Conservation (phyloP, 53 echinoderm and acorn worm species). For the Patiria pectinifera region DNA sequence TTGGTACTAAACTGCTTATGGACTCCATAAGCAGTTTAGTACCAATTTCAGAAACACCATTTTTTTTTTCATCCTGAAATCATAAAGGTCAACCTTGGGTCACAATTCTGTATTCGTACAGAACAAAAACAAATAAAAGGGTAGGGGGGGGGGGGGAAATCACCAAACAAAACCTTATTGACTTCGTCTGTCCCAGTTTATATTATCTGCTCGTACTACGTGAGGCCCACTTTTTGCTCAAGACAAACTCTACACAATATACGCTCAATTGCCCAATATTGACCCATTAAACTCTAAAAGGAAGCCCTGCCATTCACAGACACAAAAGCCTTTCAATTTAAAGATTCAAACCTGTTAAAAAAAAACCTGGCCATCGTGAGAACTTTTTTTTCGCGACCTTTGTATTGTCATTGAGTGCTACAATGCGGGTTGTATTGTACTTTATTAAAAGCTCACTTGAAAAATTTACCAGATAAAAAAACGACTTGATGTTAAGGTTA, state of each 20-base stretch:
- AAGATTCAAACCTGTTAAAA: not conserved
- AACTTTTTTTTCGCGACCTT: not conserved
- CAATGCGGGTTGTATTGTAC: not conserved
- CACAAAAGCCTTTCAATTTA: not conserved
- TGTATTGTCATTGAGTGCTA: not conserved
- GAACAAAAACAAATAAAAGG: not conserved
- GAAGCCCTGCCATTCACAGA: not conserved
- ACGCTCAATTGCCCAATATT: constrained; percentile 23
- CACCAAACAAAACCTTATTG: not conserved
- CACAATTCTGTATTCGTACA: not conserved
- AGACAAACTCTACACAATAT: not conserved
- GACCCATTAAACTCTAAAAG: constrained; percentile 33
- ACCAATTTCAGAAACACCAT: no score
- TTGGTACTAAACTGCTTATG: no score
- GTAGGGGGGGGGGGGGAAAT: not conserved
- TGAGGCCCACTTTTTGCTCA: not conserved
- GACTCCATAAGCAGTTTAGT: no score
- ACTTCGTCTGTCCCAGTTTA: not conserved
- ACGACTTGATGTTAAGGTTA: not conserved
- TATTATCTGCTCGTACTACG: not conserved
- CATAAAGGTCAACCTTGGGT: no score
- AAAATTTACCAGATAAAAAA: not conserved
- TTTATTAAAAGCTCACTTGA: constrained; percentile 5
- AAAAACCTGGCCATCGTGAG: no score
- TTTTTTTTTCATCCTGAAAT: no score